Conservation (phyloP, 2,888 invertebrate species). For the Clunio marinus region DNA sequence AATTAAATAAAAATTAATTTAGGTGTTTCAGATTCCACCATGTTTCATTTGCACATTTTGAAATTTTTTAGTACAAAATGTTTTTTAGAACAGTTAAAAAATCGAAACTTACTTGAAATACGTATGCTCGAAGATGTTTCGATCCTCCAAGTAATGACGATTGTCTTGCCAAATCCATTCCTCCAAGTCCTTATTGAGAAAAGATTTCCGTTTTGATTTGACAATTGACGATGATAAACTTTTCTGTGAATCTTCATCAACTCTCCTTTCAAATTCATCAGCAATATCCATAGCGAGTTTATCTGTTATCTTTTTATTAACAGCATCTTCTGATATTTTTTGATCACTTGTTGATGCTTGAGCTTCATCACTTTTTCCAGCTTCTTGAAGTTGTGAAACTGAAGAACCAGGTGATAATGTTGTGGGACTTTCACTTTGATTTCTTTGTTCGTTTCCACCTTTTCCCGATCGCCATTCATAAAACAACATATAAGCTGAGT, state of each 20-base stretch:
- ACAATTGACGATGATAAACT: background rate
- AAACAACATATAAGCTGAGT: slow-evolving; percentile 96
- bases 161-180: slow-evolving; percentile 98
- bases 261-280: background rate
- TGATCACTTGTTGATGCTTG: background rate
- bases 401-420: slow-evolving; percentile 12
- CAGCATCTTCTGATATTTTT: background rate
- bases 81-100: slow-evolving; percentile 10
- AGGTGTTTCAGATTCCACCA: no score
- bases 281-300: slow-evolving; percentile 40
- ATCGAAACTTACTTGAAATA: slow-evolving; percentile 75
- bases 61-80: no score
- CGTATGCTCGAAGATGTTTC: slow-evolving; percentile 92
- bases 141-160: slow-evolving; percentile 90
- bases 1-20: no score
- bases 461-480: slow-evolving; percentile 75
- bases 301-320: slow-evolving; percentile 40
- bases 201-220: slow-evolving; percentile 41
- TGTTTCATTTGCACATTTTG: no score
- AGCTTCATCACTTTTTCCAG: background rate
- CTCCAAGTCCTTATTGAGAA: slow-evolving; percentile 63
- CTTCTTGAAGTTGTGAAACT: background rate
- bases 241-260: background rate
- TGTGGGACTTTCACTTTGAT: slow-evolving; percentile 7
- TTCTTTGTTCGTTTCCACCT: slow-evolving; percentile 11